A percentile compares a stretch with the other conserved stretches of the same genome.
Conservation (phyloP, 2,113 vertebrate species). For the Cichladusa arquata region DNA sequence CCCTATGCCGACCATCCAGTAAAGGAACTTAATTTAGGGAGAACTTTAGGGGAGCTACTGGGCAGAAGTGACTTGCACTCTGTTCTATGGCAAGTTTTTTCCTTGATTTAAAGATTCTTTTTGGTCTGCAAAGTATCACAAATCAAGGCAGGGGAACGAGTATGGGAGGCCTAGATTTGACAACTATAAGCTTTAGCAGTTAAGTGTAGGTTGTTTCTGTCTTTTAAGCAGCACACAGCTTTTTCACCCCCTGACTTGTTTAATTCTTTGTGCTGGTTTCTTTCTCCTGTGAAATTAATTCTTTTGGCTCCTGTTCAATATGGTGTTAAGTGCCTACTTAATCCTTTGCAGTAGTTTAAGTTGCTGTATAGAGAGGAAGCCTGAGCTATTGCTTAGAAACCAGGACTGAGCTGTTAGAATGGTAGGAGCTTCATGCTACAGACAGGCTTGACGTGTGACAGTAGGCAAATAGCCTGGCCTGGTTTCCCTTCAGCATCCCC, state of each 20-base stretch:
- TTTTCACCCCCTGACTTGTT: neutral
- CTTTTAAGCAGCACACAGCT: neutral
- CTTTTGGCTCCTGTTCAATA: slow-evolving; percentile 17
- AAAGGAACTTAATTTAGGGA: neutral
- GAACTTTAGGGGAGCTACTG: neutral
- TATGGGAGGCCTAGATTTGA: neutral
- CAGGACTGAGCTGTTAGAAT: neutral
- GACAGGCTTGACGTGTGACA: neutral
- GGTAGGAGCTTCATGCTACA: neutral
- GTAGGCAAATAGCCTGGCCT: neutral
- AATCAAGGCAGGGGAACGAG: neutral
- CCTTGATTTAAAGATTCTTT: neutral
- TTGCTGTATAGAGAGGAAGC: neutral
- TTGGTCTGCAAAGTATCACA: neutral
- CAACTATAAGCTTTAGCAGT: neutral
- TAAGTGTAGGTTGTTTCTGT: neutral
- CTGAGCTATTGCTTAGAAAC: slow-evolving; percentile 21
- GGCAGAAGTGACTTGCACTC: neutral
- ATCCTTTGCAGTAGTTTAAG: slow-evolving; percentile 1
- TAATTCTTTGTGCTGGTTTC: neutral
- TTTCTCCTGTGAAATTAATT: slow-evolving; percentile 18
- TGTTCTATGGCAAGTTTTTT: neutral
- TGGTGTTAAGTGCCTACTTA: slow-evolving; percentile 10
- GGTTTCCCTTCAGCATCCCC: neutral
- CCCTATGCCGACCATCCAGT: neutral